Percentiles rank a stretch among this genome's conserved stretches.
These are phyloP conservation scores for Enteromius viviparus DNA, from an alignment of 2,797 vertebrate genomes.

Conservation along the genomic window DNA sequence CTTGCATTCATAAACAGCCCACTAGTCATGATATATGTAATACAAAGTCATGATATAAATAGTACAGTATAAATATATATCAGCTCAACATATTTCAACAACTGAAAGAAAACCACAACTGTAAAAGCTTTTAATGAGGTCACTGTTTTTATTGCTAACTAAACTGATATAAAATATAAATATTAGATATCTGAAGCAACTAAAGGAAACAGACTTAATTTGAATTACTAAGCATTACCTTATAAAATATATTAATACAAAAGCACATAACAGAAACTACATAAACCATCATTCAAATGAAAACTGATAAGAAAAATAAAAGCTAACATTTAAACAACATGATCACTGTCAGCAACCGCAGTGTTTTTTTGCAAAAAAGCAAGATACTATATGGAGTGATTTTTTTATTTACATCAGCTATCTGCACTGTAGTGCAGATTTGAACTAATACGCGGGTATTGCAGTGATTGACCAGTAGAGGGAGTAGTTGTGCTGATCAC, in stretches of 20 bases:
- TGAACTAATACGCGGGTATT: neutral
- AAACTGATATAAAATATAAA: neutral
- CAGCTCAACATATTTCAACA: neutral
- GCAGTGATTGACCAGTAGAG: conserved; percentile 57
- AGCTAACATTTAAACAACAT: neutral
- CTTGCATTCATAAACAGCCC: neutral
- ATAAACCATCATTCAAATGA: neutral
- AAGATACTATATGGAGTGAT: neutral
- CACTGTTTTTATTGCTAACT: neutral
- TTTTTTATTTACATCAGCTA: neutral
- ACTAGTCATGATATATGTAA: neutral
- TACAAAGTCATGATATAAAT: no score
- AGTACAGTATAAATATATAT: neutral
- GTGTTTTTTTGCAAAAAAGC: neutral
- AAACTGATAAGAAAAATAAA: neutral
- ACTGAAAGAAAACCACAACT: neutral
- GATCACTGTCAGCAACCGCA: neutral
- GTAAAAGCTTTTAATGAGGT: neutral
- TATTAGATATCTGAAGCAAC: neutral
- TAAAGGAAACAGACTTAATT: neutral
- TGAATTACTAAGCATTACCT: neutral
- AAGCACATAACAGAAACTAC: neutral
- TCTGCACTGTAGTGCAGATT: neutral
- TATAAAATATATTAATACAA: neutral
- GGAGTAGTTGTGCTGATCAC: conserved; percentile 46